Conservation (phyloP, 2,113 vertebrate genomes). For the Serilophus lunatus region DNA sequence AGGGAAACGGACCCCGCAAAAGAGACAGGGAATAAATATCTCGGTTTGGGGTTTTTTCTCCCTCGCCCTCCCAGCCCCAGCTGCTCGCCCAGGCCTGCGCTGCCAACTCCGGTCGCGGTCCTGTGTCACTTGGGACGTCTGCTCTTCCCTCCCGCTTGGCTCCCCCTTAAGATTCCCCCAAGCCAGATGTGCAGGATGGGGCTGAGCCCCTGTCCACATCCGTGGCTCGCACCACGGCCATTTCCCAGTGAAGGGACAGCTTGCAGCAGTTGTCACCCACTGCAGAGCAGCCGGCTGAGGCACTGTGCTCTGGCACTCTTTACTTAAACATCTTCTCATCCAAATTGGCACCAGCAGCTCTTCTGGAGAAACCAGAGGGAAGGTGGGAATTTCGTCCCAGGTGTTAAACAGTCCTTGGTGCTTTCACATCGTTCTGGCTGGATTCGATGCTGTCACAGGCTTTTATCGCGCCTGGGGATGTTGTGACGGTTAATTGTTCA, state of each 20-base stretch:
- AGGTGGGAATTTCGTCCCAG: background rate
- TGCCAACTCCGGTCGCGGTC: background rate
- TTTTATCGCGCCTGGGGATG: accelerated
- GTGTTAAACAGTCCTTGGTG: background rate
- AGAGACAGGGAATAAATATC: background rate
- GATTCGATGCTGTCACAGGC: background rate
- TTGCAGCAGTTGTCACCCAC: background rate
- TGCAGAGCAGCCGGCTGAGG: background rate
- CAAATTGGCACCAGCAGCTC: background rate
- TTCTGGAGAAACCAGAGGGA: background rate
- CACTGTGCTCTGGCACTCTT: background rate
- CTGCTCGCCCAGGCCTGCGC: background rate
- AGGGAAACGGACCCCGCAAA: background rate
- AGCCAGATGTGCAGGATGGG: background rate
- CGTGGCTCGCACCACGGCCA: background rate
- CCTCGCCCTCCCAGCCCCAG: background rate
- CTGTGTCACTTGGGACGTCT: background rate
- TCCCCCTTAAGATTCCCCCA: background rate
- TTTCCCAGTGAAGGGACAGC: background rate
- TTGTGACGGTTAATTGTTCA: background rate
- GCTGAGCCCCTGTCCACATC: background rate
- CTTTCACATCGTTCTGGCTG: background rate
- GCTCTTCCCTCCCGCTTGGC: background rate
- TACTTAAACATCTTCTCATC: background rate
- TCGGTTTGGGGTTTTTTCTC: background rate